A percentile compares a stretch with the other conserved stretches of the same genome.
phyloP scores from a whole-genome alignment of 92 coral and sea anemone genomes.

The Galaxea fascicularis region DNA sequence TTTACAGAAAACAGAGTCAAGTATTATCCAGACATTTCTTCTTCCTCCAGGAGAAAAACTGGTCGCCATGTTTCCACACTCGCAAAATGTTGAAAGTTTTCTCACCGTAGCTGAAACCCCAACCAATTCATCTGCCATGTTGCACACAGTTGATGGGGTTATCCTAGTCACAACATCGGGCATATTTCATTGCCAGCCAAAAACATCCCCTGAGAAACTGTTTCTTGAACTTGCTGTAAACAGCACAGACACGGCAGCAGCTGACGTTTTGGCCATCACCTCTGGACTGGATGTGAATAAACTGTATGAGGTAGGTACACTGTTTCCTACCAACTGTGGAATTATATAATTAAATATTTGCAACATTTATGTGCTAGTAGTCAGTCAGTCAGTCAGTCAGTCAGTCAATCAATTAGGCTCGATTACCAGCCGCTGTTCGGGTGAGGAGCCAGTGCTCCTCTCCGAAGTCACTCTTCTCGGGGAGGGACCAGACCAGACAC shows the following conservation, averaged over 20 bases:
- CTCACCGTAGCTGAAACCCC: not conserved
- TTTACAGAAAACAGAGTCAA: slow-evolving; percentile 75
- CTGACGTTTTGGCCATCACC: slow-evolving; percentile 94
- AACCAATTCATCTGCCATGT: slow-evolving; percentile 19
- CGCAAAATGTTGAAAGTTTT: slow-evolving; percentile 62
- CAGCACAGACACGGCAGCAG: slow-evolving; percentile 89
- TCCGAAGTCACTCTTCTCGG: too few relatives aligned
- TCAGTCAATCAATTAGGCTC: too few relatives aligned
- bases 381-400: too few relatives aligned
- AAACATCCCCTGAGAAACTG: slow-evolving; percentile 91
- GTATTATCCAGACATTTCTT: slow-evolving; percentile 83
- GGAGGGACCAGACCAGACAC: too few relatives aligned
- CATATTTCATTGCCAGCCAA: slow-evolving; percentile 88
- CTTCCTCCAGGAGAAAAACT: slow-evolving; percentile 86
- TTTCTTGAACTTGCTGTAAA: slow-evolving; percentile 95
- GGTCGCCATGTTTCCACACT: slow-evolving; percentile 81
- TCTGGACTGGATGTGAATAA: slow-evolving; percentile 94
- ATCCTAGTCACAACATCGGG: slow-evolving; percentile 88
- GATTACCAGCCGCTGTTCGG: too few relatives aligned
- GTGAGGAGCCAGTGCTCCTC: too few relatives aligned
- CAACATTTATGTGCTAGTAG: too few relatives aligned
- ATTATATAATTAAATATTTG: too few relatives aligned
- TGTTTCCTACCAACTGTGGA: not conserved
- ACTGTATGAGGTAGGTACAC: slow-evolving; percentile 75
- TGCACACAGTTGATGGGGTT: slow-evolving; percentile 83